Percentiles rank a stretch among this genome's conserved stretches.
These are phyloP conservation scores for Limanda limanda DNA, from an alignment of 2,113 vertebrate species.

Conservation along the genomic window DNA sequence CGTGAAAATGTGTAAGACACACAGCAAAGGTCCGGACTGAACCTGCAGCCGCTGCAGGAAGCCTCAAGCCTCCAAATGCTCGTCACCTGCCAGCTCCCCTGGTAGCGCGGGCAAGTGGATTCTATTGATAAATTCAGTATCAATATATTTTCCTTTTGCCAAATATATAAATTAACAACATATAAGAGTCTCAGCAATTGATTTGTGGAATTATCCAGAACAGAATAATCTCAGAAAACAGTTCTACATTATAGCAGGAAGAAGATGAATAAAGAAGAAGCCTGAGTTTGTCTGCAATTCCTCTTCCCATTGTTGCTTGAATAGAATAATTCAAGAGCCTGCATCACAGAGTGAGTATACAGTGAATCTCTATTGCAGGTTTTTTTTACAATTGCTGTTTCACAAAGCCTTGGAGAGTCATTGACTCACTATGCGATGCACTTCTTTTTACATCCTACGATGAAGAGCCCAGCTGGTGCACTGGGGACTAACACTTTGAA, in stretches of 20 bases:
- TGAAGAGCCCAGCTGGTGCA: slow-evolving; percentile 45
- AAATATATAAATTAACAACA: neutral
- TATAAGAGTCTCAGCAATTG: neutral
- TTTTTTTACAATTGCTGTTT: slow-evolving; percentile 31
- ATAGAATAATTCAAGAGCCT: slow-evolving; percentile 48
- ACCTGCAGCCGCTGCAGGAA: too few relatives aligned
- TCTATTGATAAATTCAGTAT: neutral
- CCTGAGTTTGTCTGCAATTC: slow-evolving; percentile 1
- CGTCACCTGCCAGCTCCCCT: too few relatives aligned
- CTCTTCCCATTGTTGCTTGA: slow-evolving; percentile 28
- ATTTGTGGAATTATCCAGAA: neutral
- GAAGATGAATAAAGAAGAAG: neutral
- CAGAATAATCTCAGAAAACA: neutral
- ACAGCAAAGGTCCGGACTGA: too few relatives aligned
- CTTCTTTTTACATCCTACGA: slow-evolving; percentile 42
- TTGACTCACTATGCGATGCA: slow-evolving; percentile 44
- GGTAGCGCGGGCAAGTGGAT: too few relatives aligned
- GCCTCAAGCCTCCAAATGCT: too few relatives aligned
- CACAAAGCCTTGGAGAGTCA: slow-evolving; percentile 43
- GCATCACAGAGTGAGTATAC: slow-evolving; percentile 31
- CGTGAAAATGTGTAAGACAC: too few relatives aligned
- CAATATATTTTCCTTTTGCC: neutral
- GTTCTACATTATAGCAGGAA: neutral
- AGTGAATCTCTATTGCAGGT: slow-evolving; percentile 54
- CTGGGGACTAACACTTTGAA: slow-evolving; percentile 61